Percentiles rank a stretch among this genome's conserved stretches.
Conservation (phyloP, 2,888 invertebrate genomes). For the Deilephila elpenor region DNA sequence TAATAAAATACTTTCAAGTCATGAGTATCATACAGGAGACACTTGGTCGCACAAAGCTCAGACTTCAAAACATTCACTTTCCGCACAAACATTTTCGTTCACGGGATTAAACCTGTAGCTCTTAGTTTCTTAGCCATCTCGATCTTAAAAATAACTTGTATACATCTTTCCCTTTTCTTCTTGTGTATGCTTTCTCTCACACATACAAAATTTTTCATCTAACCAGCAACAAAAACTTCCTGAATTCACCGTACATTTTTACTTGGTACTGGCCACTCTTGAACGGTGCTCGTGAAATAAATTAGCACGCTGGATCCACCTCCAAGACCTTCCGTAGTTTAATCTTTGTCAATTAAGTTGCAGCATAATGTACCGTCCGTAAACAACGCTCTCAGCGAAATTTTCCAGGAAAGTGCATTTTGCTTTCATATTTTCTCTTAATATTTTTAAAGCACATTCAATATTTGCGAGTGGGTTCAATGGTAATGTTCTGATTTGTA, state of each 20-base stretch:
- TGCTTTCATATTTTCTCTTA: neutral
- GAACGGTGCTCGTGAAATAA: neutral
- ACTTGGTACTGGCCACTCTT: neutral
- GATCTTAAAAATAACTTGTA: too few species aligned
- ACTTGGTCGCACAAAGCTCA: too few species aligned
- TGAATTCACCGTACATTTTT: too few species aligned
- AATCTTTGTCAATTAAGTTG: conserved; percentile 52
- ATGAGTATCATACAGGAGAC: too few species aligned
- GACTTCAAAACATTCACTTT: too few species aligned
- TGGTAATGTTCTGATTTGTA: neutral
- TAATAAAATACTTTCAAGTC: too few species aligned
- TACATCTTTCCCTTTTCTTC: too few species aligned
- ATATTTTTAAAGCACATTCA: neutral
- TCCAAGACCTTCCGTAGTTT: conserved; percentile 39
- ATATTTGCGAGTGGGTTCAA: neutral
- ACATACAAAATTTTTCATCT: neutral
- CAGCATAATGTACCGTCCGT: conserved; percentile 35
- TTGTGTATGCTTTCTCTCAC: too few species aligned
- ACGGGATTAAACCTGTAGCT: too few species aligned
- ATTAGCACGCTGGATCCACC: conserved; percentile 38
- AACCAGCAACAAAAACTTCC: too few species aligned
- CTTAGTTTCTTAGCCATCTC: too few species aligned
- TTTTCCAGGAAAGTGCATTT: conserved; percentile 14
- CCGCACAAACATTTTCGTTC: too few species aligned
- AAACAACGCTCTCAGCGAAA: conserved; percentile 34